These are phyloP conservation scores for Adelosebastes latens DNA, from an alignment of 2,797 vertebrate species.

Conservation along the genomic window DNA sequence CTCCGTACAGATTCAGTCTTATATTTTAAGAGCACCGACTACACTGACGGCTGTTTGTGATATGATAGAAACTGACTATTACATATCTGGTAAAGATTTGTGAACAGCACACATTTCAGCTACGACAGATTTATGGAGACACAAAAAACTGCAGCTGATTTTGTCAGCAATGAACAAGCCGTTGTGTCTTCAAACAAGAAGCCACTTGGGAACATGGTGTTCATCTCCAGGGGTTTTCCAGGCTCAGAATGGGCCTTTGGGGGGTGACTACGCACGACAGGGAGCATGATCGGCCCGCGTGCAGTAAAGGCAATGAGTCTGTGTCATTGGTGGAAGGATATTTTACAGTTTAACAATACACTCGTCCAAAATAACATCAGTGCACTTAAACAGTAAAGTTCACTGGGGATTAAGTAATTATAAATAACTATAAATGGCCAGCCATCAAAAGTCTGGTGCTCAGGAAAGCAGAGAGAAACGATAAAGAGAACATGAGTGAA, in stretches of 20 bases:
- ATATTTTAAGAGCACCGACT: neutral
- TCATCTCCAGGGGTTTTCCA: neutral
- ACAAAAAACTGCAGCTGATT: neutral
- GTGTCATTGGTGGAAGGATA: too few species aligned
- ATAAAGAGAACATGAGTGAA: accelerated
- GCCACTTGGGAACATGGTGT: neutral
- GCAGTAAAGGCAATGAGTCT: too few species aligned
- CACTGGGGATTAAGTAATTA: too few species aligned
- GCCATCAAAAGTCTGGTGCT: too few species aligned
- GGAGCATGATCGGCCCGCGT: too few species aligned
- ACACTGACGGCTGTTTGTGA: neutral
- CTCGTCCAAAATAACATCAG: too few species aligned
- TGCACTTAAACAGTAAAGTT: too few species aligned
- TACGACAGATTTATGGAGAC: neutral
- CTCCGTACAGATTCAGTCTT: neutral
- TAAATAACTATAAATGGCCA: too few species aligned
- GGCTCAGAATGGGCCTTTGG: too few species aligned
- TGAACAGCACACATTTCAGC: neutral
- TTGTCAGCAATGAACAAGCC: slow-evolving; percentile 3
- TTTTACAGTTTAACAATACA: too few species aligned
- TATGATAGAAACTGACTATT: slow-evolving; percentile 2
- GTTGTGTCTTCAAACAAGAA: neutral
- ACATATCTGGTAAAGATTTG: neutral
- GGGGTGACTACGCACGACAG: too few species aligned
- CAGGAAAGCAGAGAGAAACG: accelerated